Evolutionary conservation across 2,888 invertebrate species (phyloP), one percentile per base, ranked within the genome.

Genomic region (Apamea sordens): DNA sequence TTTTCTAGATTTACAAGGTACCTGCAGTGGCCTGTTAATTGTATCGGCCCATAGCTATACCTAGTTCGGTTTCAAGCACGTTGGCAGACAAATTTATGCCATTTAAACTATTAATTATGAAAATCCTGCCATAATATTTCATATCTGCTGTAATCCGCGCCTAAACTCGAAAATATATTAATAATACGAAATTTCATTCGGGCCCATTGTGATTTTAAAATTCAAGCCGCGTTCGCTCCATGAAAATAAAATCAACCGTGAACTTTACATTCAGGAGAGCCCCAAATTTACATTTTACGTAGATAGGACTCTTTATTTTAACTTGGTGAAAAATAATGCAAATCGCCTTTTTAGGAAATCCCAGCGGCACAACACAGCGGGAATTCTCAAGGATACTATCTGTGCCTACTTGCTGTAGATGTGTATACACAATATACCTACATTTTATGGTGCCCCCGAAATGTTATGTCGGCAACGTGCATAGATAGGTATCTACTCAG

Each of bases 171-270:
- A 73, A 82, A 85, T 77, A 82, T 76, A 83, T 84, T 84, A 81
- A 77, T 79, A 82, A 79, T 67, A 79, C 77, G 86, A 86, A 89
- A 91, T 91, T 91, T 92, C 90, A 92, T 93, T 92, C 91, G 82
- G 82, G 81, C 82, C 84, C 86, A 89, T 88, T 84, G 86, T 89
- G 87, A 91, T 92, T 93, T 93, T 91, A 92, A 94, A 93, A 95
- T 94, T 95, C 95, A 88, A 83, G 79, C 82, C 87, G 86, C 92
- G 93, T 92, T 89, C 85, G 82, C 86, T 85, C 85, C 91, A 90
- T 93, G 92, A 91, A 93, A 95, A 94, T 95, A 94, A 94, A 95
- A 94, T 95, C 95, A 94, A 93, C 93, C 93, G 91, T 94, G 93
- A 95, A 94, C 93, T 94, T 93, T 93, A 91, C 91, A 94, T 94